phyloP scores from a whole-genome alignment of 2,888 invertebrate genomes.

The Athripsodes cinereus region DNA sequence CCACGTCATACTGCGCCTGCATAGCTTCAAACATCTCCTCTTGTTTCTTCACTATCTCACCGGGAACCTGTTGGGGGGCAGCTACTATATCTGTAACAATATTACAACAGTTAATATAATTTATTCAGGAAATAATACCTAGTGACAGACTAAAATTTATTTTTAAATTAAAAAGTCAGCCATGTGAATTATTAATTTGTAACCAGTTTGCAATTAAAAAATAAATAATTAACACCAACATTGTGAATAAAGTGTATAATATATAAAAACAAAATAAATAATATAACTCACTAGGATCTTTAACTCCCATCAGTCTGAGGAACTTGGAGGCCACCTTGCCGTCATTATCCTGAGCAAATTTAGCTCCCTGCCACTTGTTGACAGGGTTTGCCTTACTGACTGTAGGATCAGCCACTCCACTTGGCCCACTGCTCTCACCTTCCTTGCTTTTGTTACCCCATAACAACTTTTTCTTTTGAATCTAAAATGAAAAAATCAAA shows the following conservation, averaged over 20 bases:
- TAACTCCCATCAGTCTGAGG: constrained; percentile 94
- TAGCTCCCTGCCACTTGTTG: constrained; percentile 74
- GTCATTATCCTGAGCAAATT: constrained; percentile 86
- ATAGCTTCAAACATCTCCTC: constrained; percentile 88
- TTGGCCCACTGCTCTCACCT: constrained; percentile 28
- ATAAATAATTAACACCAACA: too few relatives aligned
- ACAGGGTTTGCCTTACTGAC: constrained; percentile 17
- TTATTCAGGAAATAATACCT: too few relatives aligned
- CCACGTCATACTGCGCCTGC: constrained; percentile 96
- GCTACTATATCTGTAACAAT: constrained; percentile 38
- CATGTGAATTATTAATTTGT: too few relatives aligned
- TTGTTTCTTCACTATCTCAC: constrained; percentile 61
- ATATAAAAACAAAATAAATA: neutral
- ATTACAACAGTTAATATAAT: too few relatives aligned
- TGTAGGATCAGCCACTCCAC: constrained; percentile 39
- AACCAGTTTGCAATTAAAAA: too few relatives aligned
- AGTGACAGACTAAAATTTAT: too few relatives aligned
- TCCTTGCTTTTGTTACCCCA: constrained; percentile 76
- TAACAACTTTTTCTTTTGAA: constrained; percentile 85
- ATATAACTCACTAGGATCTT: constrained; percentile 44
- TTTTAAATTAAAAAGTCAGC: too few relatives aligned
- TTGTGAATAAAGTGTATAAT: neutral
- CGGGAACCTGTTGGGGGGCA: constrained; percentile 35
- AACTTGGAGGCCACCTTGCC: constrained; percentile 93
- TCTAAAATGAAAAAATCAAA: too few relatives aligned